Evolutionary conservation across 2,888 invertebrate species (phyloP), one percentile per base, ranked within the genome.

Genomic region (Leptogaster cylindrica): DNA sequence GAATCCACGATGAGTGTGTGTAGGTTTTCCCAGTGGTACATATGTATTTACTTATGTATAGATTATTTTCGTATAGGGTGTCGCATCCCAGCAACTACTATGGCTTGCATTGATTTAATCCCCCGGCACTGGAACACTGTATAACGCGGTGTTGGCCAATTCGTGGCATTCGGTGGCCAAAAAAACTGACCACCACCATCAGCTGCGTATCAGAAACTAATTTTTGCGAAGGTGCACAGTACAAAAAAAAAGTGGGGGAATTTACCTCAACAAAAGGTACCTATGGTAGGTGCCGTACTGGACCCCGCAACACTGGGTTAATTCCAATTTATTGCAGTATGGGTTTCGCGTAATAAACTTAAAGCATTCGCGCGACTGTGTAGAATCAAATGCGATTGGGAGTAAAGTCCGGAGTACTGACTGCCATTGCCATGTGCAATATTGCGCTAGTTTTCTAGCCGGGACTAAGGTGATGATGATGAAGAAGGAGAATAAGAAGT

Each of bases 71-170:
- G n/a, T n/a, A 7, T 2, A 20, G 23, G 23, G 20, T 55, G 55
- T 55, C 39, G 36, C 31, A n/a, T n/a, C 39, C 20, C n/a, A 36
- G 55, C 55, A 55, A 55, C 55, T 39, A 55, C 55, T 55, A n/a
- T n/a, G 55, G 55, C 39, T 55, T 55, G 55, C 55, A 55, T 55
- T 55, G 55, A 55, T 55, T 55, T 55, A 55, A 55, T 39, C 55
- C 55, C 16, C 36, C 23, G 10, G 14, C 55, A 23, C 25, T 55
- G 36, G 20, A 52, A 55, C n/a, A n/a, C 55, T 55, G 36, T 55
- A 55, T 55, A 23, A 31, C 23, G 55, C 20, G n/a, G 10, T 20
- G 14, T 7, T 55, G 55, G 23, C 55, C 55, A 55, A n/a, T 20
- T 55, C 55, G 36, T 20, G 39, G 36, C 36, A 36, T 20, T 55